Percentiles rank a stretch among this genome's conserved stretches.
These are phyloP conservation scores for Portevinia maculata DNA, from an alignment of 2,888 invertebrate genomes.

Conservation along the genomic window DNA sequence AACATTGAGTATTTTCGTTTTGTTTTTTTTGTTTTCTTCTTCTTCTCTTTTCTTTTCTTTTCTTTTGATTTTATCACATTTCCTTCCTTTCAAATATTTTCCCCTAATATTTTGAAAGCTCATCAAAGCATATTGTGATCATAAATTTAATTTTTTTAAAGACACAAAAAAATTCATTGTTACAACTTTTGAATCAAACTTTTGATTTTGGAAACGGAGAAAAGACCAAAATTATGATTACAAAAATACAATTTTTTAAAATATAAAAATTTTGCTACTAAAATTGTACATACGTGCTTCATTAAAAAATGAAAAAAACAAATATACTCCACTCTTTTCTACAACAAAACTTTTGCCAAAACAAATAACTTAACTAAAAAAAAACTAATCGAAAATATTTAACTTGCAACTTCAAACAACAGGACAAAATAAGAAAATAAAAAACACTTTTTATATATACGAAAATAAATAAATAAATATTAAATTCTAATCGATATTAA, in stretches of 20 bases:
- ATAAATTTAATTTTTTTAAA: slow-evolving; percentile 51
- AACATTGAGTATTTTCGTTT: slow-evolving; percentile 66
- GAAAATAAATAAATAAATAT: slow-evolving; percentile 55
- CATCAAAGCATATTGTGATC: slow-evolving; percentile 78
- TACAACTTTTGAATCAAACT: slow-evolving; percentile 29
- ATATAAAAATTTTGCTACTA: slow-evolving; percentile 52
- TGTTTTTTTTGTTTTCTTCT: slow-evolving; percentile 28
- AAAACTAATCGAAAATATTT: slow-evolving; percentile 69
- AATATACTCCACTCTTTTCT: slow-evolving; percentile 40
- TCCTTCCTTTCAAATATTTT: slow-evolving; percentile 60
- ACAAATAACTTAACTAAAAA: slow-evolving; percentile 34
- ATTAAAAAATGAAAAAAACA: slow-evolving; percentile 57
- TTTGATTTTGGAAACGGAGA: slow-evolving; percentile 40
- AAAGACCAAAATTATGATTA: slow-evolving; percentile 72
- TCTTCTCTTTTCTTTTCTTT: slow-evolving; percentile 42
- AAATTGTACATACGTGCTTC: slow-evolving; percentile 69
- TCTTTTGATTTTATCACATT: slow-evolving; percentile 23
- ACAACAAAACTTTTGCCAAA: slow-evolving; percentile 67
- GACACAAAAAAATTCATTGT: slow-evolving; percentile 33
- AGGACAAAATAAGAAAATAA: slow-evolving; percentile 20
- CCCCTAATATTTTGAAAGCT: slow-evolving; percentile 74
- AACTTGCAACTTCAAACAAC: slow-evolving; percentile 57
- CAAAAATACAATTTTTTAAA: slow-evolving; percentile 49
- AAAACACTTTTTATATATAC: slow-evolving; percentile 51
- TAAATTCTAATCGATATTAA: slow-evolving; percentile 76